Conservation (phyloP, 2,888 invertebrate species). For the Lithophane socia region DNA sequence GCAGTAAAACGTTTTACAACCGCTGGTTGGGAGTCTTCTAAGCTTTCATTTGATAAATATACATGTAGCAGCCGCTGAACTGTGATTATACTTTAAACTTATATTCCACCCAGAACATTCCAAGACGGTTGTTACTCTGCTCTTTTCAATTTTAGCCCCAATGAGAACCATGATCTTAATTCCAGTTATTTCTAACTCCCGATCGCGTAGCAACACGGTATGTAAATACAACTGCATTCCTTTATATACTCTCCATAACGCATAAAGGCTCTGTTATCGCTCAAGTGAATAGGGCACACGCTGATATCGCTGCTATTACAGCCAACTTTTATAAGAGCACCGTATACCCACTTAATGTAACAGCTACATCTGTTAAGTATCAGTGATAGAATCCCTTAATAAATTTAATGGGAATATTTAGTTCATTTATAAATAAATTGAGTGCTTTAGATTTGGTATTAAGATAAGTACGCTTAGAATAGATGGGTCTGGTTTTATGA, state of each 20-base stretch:
- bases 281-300: constrained; percentile 75
- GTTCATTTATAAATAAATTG: constrained; percentile 63
- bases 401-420: constrained; percentile 66
- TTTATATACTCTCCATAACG: constrained; percentile 66
- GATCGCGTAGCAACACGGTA: constrained; percentile 33
- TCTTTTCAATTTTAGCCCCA: constrained; percentile 1
- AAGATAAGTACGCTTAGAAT: constrained; percentile 57
- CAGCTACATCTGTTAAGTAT: constrained; percentile 68
- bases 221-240: constrained; percentile 65
- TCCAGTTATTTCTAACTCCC: constrained; percentile 16
- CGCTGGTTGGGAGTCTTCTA: not conserved
- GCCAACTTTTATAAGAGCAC: constrained; percentile 62
- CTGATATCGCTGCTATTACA: constrained; percentile 61
- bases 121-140: constrained; percentile 2
- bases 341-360: constrained; percentile 60
- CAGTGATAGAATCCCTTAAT: constrained; percentile 66
- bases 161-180: constrained; percentile 2
- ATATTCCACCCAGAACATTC: constrained; percentile 8
- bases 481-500: constrained; percentile 56
- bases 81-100: constrained; percentile 6
- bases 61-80: constrained; percentile 10
- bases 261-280: constrained; percentile 79
- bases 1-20: constrained; percentile 45
- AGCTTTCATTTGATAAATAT: constrained; percentile 31
- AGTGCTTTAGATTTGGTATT: constrained; percentile 67